These are phyloP conservation scores for Siniperca undulata DNA, from an alignment of 2,797 vertebrate species.

Conservation along the genomic window DNA sequence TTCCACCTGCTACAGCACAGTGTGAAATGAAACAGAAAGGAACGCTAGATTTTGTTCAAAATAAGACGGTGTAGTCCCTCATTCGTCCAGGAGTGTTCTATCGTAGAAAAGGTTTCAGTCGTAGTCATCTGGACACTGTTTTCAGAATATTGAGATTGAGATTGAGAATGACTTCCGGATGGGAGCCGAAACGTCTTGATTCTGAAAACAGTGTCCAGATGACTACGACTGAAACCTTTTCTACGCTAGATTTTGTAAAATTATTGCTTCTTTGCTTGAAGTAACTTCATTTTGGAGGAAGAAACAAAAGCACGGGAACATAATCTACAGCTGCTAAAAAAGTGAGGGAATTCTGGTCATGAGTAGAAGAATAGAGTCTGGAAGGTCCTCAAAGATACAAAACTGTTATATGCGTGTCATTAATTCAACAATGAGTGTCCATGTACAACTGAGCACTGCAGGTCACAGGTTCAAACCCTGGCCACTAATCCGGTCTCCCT, in stretches of 20 bases:
- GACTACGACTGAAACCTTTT: no score
- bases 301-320: neutral
- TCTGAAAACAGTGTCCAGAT: no score
- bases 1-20: neutral
- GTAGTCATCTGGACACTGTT: no score
- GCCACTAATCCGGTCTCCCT: constrained; percentile 17
- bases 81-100: no score
- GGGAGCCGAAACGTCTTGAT: no score
- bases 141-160: no score
- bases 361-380: neutral
- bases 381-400: neutral
- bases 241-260: neutral
- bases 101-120: no score
- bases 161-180: no score
- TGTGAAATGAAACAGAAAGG: neutral
- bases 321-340: neutral
- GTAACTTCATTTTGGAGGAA: neutral
- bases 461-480: constrained; percentile 42
- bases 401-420: neutral
- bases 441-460: neutral
- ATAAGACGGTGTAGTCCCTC: no score
- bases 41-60: neutral
- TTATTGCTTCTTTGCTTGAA: neutral
- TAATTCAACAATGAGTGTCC: neutral
- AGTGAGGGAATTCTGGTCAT: neutral